Conservation (phyloP, 2,113 vertebrate genomes). For the Ceratotherium simum region DNA sequence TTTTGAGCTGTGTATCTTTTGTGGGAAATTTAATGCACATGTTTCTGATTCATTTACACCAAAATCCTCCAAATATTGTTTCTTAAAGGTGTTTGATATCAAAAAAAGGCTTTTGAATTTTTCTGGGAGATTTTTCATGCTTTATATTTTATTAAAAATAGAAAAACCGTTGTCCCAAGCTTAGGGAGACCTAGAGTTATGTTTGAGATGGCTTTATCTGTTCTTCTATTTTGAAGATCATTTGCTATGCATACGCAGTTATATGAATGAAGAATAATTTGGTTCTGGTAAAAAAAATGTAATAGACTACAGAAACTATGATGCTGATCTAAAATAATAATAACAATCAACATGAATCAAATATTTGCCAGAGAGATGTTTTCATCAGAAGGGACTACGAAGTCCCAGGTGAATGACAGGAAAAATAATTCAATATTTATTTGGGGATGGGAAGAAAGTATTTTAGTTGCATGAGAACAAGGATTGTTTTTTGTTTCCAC, state of each 20-base stretch:
- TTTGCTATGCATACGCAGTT: conserved; percentile 21
- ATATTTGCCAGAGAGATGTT: neutral
- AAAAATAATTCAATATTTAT: neutral
- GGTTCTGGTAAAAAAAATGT: neutral
- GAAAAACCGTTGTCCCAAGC: conserved; percentile 1
- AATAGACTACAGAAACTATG: too few species aligned
- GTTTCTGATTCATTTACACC: conserved; percentile 37
- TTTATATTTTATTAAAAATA: conserved; percentile 62
- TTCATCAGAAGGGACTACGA: neutral
- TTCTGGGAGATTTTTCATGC: conserved; percentile 29
- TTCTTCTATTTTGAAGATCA: conserved; percentile 29
- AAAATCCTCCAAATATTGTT: conserved; percentile 42
- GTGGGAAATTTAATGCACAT: conserved; percentile 48
- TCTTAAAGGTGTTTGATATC: conserved; percentile 54
- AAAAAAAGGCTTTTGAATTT: conserved; percentile 56
- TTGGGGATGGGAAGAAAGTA: neutral
- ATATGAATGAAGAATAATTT: conserved; percentile 54
- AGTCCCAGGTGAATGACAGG: neutral
- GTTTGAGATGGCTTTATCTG: neutral
- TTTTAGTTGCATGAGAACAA: neutral
- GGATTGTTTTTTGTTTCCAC: neutral
- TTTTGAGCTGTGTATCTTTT: conserved; percentile 52
- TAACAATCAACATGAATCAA: neutral
- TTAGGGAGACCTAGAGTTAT: neutral
- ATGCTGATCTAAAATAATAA: neutral